Evolutionary conservation across 1,140 invertebrate species (phyloP).

Genomic region (Polypedilum vanderplanki): DNA sequence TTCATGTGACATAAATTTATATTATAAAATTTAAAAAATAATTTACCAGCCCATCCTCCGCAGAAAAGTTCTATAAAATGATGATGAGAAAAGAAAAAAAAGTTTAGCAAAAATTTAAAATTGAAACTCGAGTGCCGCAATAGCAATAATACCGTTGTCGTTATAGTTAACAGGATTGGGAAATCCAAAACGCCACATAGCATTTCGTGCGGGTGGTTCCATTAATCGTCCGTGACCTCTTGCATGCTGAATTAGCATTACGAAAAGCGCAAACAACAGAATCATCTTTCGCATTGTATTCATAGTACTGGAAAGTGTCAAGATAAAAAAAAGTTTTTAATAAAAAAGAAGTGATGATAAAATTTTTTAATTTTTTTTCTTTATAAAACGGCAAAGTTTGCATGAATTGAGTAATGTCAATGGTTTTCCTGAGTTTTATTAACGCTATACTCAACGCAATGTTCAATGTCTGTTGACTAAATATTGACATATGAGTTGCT

Average conservation of each 20-base stretch:
- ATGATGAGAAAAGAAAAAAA: background rate
- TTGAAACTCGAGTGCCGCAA: background rate
- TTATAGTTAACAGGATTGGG: constrained; percentile 90
- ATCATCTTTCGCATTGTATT: constrained; percentile 1
- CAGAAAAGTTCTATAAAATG: constrained; percentile 50
- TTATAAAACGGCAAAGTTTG: background rate
- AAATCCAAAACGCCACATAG: constrained; percentile 90
- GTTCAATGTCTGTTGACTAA: constrained; percentile 1
- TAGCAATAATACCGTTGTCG: constrained; percentile 64
- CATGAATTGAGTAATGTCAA: background rate
- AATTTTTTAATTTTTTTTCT: too few species aligned
- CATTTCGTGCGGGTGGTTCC: constrained; percentile 85
- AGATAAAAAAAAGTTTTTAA: background rate
- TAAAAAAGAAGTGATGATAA: too few species aligned
- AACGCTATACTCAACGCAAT: too few species aligned
- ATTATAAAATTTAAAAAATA: background rate
- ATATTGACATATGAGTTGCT: constrained; percentile 6
- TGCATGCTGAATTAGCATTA: constrained; percentile 23
- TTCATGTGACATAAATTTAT: too few species aligned
- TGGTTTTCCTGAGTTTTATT: background rate
- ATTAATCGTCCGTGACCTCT: constrained; percentile 71
- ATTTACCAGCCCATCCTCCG: constrained; percentile 73
- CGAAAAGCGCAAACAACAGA: background rate
- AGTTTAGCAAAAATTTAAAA: constrained; percentile 21
- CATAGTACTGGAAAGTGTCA: background rate